Conservation (phyloP, 92 coral and sea anemone genomes). For the Phenganax marumi region DNA sequence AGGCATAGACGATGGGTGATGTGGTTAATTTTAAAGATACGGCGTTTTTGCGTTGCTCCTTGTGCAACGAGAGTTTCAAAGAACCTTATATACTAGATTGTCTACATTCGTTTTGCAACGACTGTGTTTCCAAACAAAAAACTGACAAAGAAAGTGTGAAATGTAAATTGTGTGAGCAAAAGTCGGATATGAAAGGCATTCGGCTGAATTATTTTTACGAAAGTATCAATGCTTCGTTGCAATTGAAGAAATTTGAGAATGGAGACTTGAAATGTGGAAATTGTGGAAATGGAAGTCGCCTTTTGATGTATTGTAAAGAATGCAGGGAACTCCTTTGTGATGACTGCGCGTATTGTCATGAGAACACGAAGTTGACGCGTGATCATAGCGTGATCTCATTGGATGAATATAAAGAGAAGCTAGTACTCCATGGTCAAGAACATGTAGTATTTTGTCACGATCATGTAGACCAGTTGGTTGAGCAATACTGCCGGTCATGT, state of each 20-base stretch:
- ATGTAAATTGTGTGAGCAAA: conserved; percentile 6
- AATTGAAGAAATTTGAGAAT: background rate
- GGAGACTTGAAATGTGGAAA: background rate
- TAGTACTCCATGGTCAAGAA: conserved; percentile 2
- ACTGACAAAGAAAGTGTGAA: conserved; percentile 2
- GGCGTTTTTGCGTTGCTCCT: background rate
- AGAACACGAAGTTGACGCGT: conserved; percentile 39
- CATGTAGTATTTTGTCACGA: conserved; percentile 2
- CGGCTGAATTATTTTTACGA: conserved; percentile 13
- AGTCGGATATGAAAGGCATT: background rate
- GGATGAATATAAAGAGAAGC: conserved; percentile 1
- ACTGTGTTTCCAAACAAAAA: conserved; percentile 2
- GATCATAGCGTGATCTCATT: background rate
- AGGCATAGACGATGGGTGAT: background rate
- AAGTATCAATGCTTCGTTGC: background rate
- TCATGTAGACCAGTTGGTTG: conserved; percentile 1
- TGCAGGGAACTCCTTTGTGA: conserved; percentile 28
- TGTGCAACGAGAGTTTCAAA: conserved; percentile 9
- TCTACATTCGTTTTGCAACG: conserved; percentile 36
- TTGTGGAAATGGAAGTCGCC: background rate
- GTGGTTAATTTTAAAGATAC: background rate
- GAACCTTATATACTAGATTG: conserved; percentile 15
- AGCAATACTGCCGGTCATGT: conserved; percentile 29
- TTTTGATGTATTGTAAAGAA: conserved; percentile 23
- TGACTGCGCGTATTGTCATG: conserved; percentile 20